phyloP scores from a whole-genome alignment of 1,140 invertebrate genomes.

The Aleiodes sp. region DNA sequence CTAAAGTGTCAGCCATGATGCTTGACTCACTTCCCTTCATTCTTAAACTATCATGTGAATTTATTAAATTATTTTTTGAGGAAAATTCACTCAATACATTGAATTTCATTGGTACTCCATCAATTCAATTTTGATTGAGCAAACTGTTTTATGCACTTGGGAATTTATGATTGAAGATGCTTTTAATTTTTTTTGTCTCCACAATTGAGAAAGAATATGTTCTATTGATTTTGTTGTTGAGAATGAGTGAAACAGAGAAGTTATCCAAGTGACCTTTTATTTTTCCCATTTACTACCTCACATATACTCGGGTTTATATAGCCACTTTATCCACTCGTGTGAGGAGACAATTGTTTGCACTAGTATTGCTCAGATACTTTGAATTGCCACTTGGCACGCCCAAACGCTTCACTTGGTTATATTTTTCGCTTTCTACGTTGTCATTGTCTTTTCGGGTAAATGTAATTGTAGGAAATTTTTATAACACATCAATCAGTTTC shows the following conservation, averaged over 20 bases:
- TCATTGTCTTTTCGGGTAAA: not conserved
- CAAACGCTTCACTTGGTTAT: not conserved
- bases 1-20: conserved; percentile 9
- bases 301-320: not conserved
- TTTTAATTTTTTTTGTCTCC: too few species aligned
- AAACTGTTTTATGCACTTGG: too few species aligned
- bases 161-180: too few species aligned
- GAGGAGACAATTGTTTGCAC: not conserved
- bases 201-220: too few species aligned
- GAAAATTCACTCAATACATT: too few species aligned
- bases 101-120: too few species aligned
- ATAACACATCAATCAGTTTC: too few species aligned
- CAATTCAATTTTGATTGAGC: too few species aligned
- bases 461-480: too few species aligned
- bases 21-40: not conserved
- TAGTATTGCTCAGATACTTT: not conserved
- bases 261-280: not conserved
- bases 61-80: too few species aligned
- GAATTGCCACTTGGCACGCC: not conserved
- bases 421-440: not conserved
- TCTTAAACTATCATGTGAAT: not conserved
- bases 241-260: not conserved
- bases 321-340: not conserved
- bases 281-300: not conserved
- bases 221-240: not conserved